Base-by-base conservation (phyloP, 2,113 vertebrate genomes). In the Prochilodus magdalenae region DNA sequence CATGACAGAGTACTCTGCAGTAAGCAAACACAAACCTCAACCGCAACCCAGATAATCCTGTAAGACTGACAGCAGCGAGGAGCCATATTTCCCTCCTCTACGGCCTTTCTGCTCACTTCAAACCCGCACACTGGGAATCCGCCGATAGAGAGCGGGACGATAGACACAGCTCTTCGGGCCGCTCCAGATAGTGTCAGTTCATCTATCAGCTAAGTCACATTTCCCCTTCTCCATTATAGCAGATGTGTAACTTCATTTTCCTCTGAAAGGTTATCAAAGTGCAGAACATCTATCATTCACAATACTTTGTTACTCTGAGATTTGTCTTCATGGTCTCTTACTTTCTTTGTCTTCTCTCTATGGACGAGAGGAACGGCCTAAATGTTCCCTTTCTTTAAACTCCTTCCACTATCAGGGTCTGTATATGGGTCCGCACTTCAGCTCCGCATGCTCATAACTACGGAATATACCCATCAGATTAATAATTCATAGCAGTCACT, bases 41-140 rank as follows among this genome's bases (percentile, higher is more conserved):
- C 57, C 26, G 72, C 55, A 77, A 47, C 29, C 33, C 71, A 33
- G 80, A 83, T 83, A 83, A 86, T 85, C 77, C 81, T 29, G 30
- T 60, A 75, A 86, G 85, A 77, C 73, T 85, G 87, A 83, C 87
- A 79, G 85, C 18, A n/a, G 51, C 33, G 75, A 86, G 72, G 72
- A 80, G 47, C 63, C 60, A 79, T 65, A 70, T 77, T 83, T 87
- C 80, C 69, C 53, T 82, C 69, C 66, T 62, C 67, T 77, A 47
- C 40, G 62, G 82, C 83, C 75, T 77, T 53, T 78, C 73, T 60
- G 69, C 82, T 70, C 63, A 53, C 80, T 73, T 75, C 75, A 60
- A 83, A 80, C 80, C 49, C n/a, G 63, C 84, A 16, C 65, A 63
- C 75, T 24, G 71, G 80, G 75, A 77, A 85, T 78, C 75, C 29